Evolutionary conservation across 2,888 invertebrate species (phyloP).

Genomic region (Dione juno): DNA sequence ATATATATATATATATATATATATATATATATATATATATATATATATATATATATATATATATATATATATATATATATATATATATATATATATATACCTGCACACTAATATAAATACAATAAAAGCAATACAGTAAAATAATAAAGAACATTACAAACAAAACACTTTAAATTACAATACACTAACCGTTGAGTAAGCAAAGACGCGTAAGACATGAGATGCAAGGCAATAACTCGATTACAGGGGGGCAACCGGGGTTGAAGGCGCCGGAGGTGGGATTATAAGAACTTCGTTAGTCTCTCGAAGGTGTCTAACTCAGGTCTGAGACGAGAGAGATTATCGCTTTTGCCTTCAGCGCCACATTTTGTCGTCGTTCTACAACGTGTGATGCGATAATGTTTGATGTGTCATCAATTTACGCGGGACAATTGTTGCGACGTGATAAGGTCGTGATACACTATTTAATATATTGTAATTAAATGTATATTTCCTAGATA

Average conservation of each 20-base stretch:
- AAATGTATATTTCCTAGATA: not conserved
- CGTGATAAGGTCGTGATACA: not conserved
- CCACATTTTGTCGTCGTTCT: slow-evolving; percentile 67
- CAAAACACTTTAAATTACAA: slow-evolving; percentile 7
- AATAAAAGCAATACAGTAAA: too few relatives aligned
- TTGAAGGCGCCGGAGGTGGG: slow-evolving; percentile 60
- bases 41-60: not conserved
- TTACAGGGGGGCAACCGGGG: slow-evolving; percentile 59
- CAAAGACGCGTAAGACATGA: slow-evolving; percentile 63
- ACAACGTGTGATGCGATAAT: slow-evolving; percentile 55
- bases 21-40: not conserved
- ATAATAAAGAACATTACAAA: not conserved
- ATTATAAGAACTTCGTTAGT: slow-evolving; percentile 82
- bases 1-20: too few relatives aligned
- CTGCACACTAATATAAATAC: too few relatives aligned
- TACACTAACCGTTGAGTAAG: slow-evolving; percentile 20
- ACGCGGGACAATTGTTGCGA: slow-evolving; percentile 5
- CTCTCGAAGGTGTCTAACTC: slow-evolving; percentile 79
- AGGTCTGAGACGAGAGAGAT: slow-evolving; percentile 70
- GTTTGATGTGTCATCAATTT: slow-evolving; percentile 36
- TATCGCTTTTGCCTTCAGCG: slow-evolving; percentile 74
- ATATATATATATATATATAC: too few relatives aligned
- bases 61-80: too few relatives aligned
- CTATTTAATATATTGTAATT: not conserved
- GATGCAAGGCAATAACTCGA: slow-evolving; percentile 79